Percentiles rank a stretch among this genome's conserved stretches.
Conservation (phyloP, 2,888 invertebrate species). For the Callosobruchus maculatus region DNA sequence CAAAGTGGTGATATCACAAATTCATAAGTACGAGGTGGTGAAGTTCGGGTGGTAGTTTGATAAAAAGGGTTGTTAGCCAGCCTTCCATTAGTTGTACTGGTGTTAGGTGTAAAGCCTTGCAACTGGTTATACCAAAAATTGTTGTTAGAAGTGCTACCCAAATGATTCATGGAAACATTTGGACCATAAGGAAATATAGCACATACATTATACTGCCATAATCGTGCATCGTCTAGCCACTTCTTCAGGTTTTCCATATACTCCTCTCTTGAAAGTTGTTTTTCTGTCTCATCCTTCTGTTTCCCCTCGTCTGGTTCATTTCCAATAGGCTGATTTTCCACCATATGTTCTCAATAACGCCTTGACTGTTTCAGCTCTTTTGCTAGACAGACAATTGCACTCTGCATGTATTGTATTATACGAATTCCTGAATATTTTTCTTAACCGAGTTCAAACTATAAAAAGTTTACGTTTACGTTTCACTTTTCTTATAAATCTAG, state of each 20-base stretch:
- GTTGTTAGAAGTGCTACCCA: background rate
- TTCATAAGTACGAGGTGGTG: constrained; percentile 62
- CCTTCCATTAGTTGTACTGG: constrained; percentile 11
- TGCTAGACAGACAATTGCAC: background rate
- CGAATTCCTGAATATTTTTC: background rate
- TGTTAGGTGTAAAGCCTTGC: constrained; percentile 11
- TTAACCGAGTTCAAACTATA: background rate
- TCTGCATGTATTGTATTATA: background rate
- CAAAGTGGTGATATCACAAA: constrained; percentile 82
- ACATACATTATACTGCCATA: constrained; percentile 50
- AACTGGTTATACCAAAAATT: constrained; percentile 6
- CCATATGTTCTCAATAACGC: background rate
- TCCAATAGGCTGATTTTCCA: background rate
- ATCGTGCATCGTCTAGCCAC: constrained; percentile 66
- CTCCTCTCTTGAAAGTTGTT: constrained; percentile 48
- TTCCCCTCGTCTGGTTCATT: background rate
- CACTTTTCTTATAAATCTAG: background rate
- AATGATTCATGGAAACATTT: background rate
- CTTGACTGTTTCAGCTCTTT: background rate
- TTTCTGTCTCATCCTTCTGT: background rate
- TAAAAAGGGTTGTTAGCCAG: background rate
- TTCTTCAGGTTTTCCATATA: constrained; percentile 63
- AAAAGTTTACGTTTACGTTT: background rate
- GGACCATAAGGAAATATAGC: constrained; percentile 66
- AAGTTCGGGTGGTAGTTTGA: constrained; percentile 23